Percentiles rank a stretch among this genome's conserved stretches.
phyloP scores from a whole-genome alignment of 1,140 invertebrate genomes.

The Eupeodes corollae region DNA sequence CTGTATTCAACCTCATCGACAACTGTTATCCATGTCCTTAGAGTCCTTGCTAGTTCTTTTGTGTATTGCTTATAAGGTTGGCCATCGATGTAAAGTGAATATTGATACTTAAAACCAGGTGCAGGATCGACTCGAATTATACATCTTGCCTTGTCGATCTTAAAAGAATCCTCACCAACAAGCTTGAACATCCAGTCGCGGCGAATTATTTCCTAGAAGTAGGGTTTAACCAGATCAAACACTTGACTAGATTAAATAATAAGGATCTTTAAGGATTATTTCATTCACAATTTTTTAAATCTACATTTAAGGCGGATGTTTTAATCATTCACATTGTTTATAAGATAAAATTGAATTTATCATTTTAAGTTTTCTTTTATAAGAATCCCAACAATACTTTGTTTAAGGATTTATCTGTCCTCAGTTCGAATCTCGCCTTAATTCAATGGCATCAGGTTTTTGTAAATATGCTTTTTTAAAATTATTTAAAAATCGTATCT shows the following conservation, averaged over 20 bases:
- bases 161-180: slow-evolving; percentile 55
- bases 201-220: slow-evolving; percentile 56
- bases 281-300: background rate
- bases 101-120: slow-evolving; percentile 69
- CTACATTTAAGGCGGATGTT: background rate
- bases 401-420: too few relatives aligned
- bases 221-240: background rate
- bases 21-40: slow-evolving; percentile 40
- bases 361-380: too few relatives aligned
- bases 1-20: slow-evolving; percentile 40
- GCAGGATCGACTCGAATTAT: slow-evolving; percentile 55
- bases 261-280: background rate
- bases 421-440: too few relatives aligned
- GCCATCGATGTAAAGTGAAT: slow-evolving; percentile 61
- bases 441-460: too few relatives aligned
- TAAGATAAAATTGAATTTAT: too few relatives aligned
- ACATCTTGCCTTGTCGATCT: slow-evolving; percentile 39
- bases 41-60: slow-evolving; percentile 60
- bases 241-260: background rate
- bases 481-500: too few relatives aligned
- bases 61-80: slow-evolving; percentile 65
- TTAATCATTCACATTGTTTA: too few relatives aligned
- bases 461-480: too few relatives aligned
- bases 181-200: slow-evolving; percentile 83
- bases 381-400: too few relatives aligned